Evolutionary conservation across 1,140 invertebrate species (phyloP), one percentile per base, ranked within the genome.

Genomic region (Leucophenga varia): DNA sequence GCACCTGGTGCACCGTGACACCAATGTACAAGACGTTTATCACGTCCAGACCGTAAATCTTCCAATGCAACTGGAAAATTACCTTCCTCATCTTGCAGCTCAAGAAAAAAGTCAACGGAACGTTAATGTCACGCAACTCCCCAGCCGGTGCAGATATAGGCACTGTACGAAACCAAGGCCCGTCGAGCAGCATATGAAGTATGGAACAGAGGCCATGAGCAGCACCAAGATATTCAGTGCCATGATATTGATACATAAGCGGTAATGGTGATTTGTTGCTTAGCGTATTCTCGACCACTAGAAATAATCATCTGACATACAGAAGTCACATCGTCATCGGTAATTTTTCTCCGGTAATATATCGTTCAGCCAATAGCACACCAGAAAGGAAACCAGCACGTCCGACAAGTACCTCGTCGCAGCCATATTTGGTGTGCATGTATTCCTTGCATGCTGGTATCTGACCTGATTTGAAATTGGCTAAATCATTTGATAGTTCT

Each of bases 1-100:
- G 84, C 80, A n/a, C 89, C 87, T 43, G 87, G 84, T 25, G 88
- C 88, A 13, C 90, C 89, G 76, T 91, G 89, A 76, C 89, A 92
- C 89, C 89, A 91, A 64, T 92, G 90, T 4, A 91, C 80, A 1
- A 91, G 64, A 57, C 88, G 84, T 47, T 77, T 58, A 2, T 74
- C 70, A 13, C 59, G 50, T 20, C 71, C 39, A 17, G 50, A 52
- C 7, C 49, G 49, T 32, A 85, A 57, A 72, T 90, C 87, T 64
- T 88, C 86, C 70, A 85, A 81, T 7, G 83, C 82, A 57, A 81
- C 81, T 2, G 88, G 86, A 77, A 88, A 90, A 72, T 91, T 91
- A 5, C 86, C 87, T 45, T 83, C 77, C 2, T 73, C 38, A 38
- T 79, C 80, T 73, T 89, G 85, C 71, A 20, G 88, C 57, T 59